phyloP scores from a whole-genome alignment of 2,113 vertebrate species.

The Dipodomys ordii region DNA sequence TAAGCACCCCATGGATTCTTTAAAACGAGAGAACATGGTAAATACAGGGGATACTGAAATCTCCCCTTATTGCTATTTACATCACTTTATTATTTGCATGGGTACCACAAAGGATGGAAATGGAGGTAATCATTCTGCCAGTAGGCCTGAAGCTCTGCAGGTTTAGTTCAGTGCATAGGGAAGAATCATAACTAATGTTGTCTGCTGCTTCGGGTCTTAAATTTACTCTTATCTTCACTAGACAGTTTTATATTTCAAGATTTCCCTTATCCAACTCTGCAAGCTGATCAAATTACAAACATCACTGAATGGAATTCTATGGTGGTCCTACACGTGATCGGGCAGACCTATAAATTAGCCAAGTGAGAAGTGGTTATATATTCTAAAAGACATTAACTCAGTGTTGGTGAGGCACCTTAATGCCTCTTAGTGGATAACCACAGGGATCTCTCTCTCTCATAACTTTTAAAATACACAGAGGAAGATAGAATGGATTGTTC shows the following conservation, averaged over 20 bases:
- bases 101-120: constrained; percentile 1
- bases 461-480: too few species aligned
- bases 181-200: constrained; percentile 53
- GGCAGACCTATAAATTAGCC: constrained; percentile 42
- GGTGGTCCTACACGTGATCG: constrained; percentile 18
- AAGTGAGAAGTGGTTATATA: constrained; percentile 21
- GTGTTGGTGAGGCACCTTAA: not conserved
- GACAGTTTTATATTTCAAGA: constrained; percentile 71
- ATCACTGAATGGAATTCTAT: constrained; percentile 47
- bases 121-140: constrained; percentile 43
- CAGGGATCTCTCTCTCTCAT: not conserved
- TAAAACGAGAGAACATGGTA: constrained; percentile 15
- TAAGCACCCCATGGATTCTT: not conserved
- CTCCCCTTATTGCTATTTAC: not conserved
- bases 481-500: not conserved
- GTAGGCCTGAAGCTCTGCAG: not conserved
- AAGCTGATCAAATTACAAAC: constrained; percentile 66
- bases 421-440: not conserved
- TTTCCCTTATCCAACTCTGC: constrained; percentile 55
- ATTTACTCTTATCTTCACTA: constrained; percentile 63
- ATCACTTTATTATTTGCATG: constrained; percentile 56
- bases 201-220: constrained; percentile 36
- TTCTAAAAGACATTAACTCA: constrained; percentile 37
- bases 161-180: not conserved
- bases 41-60: not conserved